Percentiles rank a stretch among this genome's conserved stretches.
phyloP scores from a whole-genome alignment of 92 coral and sea anemone species.

The Actinernus sp. region DNA sequence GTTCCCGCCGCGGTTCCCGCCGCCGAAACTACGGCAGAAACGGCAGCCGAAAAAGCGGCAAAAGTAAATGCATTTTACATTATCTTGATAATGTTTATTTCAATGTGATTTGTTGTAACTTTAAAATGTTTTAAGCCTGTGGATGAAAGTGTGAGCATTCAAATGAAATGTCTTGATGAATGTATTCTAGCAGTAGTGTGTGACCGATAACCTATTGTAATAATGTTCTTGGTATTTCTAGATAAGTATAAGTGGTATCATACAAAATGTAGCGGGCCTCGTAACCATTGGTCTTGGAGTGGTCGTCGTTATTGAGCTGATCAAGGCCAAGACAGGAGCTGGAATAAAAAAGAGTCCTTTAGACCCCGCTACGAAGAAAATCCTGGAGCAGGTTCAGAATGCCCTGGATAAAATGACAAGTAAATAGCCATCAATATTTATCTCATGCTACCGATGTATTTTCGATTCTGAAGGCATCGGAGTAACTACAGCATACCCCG shows the following conservation, averaged over 20 bases:
- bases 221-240: conserved; percentile 7
- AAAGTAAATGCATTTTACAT: conserved; percentile 1
- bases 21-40: conserved; percentile 10
- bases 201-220: too few relatives aligned
- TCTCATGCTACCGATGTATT: too few relatives aligned
- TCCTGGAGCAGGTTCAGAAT: background rate
- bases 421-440: background rate
- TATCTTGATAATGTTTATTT: too few relatives aligned
- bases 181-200: too few relatives aligned
- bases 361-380: background rate
- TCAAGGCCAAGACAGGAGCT: background rate
- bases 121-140: too few relatives aligned
- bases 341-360: background rate
- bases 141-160: too few relatives aligned
- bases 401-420: background rate
- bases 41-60: conserved; percentile 16
- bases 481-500: too few relatives aligned
- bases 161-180: too few relatives aligned
- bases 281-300: background rate
- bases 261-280: background rate
- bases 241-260: background rate
- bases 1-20: background rate
- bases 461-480: too few relatives aligned
- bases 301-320: background rate
- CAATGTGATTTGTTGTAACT: too few relatives aligned